Evolutionary conservation across 2,113 vertebrate genomes (phyloP), one percentile per base, ranked within the genome.

Genomic region (Oryzias curvinotus): DNA sequence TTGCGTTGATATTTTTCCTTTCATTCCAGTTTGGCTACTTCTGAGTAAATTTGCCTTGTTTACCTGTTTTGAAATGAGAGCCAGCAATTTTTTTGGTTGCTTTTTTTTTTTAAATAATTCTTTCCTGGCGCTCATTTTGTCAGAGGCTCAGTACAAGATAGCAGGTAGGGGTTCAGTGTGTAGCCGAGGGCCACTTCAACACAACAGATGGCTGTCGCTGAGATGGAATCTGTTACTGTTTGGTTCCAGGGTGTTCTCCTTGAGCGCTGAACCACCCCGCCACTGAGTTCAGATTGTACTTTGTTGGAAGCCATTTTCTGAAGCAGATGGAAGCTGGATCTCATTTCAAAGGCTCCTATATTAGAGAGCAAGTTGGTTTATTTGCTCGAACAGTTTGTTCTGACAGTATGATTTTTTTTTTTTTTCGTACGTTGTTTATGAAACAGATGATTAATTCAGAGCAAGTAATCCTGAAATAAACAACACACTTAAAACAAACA

Each of bases 121-220:
- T 48, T 48, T 10, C 7, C 60, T 57, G 57, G 14, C 43, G 65
- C 60, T 72, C 47, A 15, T 21, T 62, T 54, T 73, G 52, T 65
- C 63, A 62, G 65, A 61, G 36, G 57, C 52, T 30, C 55, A 51
- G 67, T 62, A 66, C 61, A 52, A 67, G 21, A 70, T 48, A 48
- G 74, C 78, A 80, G 78, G 76, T 84, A 77, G 73, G 71, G 73
- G 54, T 65, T 71, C 71, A 55, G 63, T 51, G 61, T 8, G 47
- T 66, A 44, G 78, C 84, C 72, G 76, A 28, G 78, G 84, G 81
- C 82, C 30, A 45, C 73, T 67, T 50, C 65, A 56, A 58, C 78
- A 75, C 75, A 71, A 84, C 87, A 89, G 87, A 89, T 89, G 87
- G 87, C 81, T 72, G 73, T 85, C 23, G 71, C 77, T 82, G 84